These are phyloP conservation scores for Leucoraja erinaceus DNA, from an alignment of 2,113 vertebrate species.

Conservation along the genomic window DNA sequence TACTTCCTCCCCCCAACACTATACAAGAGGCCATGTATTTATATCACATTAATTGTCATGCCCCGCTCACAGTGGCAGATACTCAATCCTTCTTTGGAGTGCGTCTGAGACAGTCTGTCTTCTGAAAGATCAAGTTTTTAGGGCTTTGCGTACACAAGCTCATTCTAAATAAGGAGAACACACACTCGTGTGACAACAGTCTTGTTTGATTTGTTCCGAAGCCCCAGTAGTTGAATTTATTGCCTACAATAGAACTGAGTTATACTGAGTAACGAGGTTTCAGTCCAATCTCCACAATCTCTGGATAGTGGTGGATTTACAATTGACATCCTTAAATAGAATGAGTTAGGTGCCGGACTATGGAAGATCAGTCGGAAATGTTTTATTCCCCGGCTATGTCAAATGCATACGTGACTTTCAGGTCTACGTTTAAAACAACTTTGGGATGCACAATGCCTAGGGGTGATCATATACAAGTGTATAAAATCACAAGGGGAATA, in stretches of 20 bases:
- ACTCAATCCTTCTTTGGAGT: background rate
- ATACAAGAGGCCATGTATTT: background rate
- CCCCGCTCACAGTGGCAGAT: background rate
- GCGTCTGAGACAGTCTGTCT: background rate
- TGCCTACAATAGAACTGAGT: background rate
- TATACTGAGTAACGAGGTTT: background rate
- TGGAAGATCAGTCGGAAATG: background rate
- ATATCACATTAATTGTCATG: conserved; percentile 21
- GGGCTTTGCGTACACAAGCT: background rate
- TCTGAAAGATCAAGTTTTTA: background rate
- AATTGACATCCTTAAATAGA: too few relatives aligned
- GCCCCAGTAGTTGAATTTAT: background rate
- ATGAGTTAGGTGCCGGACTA: background rate
- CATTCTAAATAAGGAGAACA: background rate
- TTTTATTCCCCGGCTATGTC: background rate
- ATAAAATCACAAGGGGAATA: too few relatives aligned
- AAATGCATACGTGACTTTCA: background rate
- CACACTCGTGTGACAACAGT: background rate
- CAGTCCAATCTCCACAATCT: background rate
- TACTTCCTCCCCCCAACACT: background rate
- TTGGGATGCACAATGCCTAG: background rate
- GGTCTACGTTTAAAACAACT: background rate
- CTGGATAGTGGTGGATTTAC: background rate
- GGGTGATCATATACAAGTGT: too few relatives aligned
- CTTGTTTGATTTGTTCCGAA: background rate